Conservation (phyloP, 2,113 vertebrate species). For the Mionectes macconnelli region DNA sequence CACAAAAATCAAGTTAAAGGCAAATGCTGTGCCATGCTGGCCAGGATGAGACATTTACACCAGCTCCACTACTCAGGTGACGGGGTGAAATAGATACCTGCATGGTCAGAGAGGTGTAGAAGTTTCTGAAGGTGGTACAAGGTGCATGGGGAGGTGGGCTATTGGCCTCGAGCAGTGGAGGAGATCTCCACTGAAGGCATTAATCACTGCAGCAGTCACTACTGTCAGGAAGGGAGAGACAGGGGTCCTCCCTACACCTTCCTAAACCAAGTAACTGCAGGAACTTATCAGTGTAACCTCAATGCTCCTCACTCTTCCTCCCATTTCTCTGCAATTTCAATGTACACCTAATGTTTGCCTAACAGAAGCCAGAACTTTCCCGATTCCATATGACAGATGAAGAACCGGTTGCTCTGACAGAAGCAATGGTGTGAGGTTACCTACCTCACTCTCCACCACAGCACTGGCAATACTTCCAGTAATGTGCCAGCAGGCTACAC, state of each 20-base stretch:
- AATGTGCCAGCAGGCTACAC: not conserved
- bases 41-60: not conserved
- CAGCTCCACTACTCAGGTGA: not conserved
- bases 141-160: not conserved
- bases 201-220: not conserved
- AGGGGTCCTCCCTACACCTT: not conserved
- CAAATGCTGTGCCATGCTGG: not conserved
- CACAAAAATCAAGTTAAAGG: not conserved
- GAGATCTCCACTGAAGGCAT: not conserved
- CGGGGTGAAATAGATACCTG: not conserved
- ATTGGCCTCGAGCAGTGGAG: accelerated
- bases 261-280: not conserved
- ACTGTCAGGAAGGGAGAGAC: not conserved
- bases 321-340: not conserved
- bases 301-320: not conserved
- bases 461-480: not conserved
- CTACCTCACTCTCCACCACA: not conserved
- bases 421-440: not conserved
- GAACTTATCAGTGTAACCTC: accelerated
- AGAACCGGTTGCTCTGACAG: not conserved
- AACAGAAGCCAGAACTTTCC: not conserved
- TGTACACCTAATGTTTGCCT: not conserved
- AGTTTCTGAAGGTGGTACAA: not conserved
- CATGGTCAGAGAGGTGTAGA: not conserved
- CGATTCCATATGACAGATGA: not conserved